Percentiles rank a stretch among this genome's conserved stretches.
Conservation (phyloP, 1,140 invertebrate species). For the Phocides pigmalion region DNA sequence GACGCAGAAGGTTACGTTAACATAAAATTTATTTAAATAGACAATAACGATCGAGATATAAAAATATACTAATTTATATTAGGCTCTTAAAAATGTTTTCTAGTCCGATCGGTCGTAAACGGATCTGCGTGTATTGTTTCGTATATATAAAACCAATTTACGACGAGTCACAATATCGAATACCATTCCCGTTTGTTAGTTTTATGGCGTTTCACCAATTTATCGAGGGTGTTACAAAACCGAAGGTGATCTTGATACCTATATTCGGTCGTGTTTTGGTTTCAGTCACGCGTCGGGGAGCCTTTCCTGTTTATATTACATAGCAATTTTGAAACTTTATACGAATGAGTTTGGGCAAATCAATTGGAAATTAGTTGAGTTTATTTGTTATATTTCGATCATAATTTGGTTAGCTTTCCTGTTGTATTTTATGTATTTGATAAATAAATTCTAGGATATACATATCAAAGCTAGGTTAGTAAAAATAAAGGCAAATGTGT, state of each 20-base stretch:
- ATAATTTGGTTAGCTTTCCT: too few relatives aligned
- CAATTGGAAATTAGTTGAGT: background rate
- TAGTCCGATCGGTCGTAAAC: constrained; percentile 18
- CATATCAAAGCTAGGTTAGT: too few relatives aligned
- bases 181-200: constrained; percentile 38
- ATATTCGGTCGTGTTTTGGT: constrained; percentile 64
- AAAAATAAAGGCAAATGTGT: too few relatives aligned
- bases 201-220: constrained; percentile 48
- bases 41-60: constrained; percentile 12
- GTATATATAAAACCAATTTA: constrained; percentile 43
- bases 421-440: background rate
- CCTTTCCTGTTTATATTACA: constrained; percentile 40
- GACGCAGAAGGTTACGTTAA: background rate
- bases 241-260: constrained; percentile 56
- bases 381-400: background rate
- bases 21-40: constrained; percentile 13
- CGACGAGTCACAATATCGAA: constrained; percentile 50
- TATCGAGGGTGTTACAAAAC: constrained; percentile 50
- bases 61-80: constrained; percentile 29
- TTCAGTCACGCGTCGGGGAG: constrained; percentile 59
- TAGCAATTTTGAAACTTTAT: constrained; percentile 9
- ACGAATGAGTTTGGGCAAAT: background rate
- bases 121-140: constrained; percentile 20
- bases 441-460: too few relatives aligned
- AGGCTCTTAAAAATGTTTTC: constrained; percentile 12